Conservation (phyloP, 2,113 vertebrate species). For the Psittacus erithacus region DNA sequence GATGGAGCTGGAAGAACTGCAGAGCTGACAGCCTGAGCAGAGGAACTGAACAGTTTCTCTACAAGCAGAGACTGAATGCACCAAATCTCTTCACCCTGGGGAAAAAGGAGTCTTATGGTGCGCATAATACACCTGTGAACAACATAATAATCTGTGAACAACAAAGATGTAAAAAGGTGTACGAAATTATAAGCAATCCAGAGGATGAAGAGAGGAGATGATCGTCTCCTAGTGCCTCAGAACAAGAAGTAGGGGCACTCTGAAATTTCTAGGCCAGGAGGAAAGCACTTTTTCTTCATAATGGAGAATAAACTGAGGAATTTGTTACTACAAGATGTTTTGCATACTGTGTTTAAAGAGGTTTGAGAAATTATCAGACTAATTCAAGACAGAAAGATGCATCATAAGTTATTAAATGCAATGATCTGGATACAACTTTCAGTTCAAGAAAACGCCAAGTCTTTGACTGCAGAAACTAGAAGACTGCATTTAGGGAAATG, state of each 20-base stretch:
- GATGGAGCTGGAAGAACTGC: not conserved
- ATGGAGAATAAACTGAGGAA: not conserved
- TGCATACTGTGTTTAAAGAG: not conserved
- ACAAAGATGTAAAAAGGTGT: not conserved
- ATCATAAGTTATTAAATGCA: not conserved
- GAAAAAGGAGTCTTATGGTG: not conserved
- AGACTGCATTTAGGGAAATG: not conserved
- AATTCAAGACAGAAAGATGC: not conserved
- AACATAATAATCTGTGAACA: not conserved
- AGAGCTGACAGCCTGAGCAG: not conserved
- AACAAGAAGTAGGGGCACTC: not conserved
- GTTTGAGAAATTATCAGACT: not conserved
- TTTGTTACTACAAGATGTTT: not conserved
- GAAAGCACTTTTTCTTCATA: not conserved
- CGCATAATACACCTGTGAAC: not conserved
- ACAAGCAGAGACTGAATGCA: not conserved
- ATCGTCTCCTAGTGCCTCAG: not conserved
- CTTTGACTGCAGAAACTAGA: not conserved
- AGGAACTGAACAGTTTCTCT: not conserved
- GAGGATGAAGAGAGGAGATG: not conserved
- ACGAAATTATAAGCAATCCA: not conserved
- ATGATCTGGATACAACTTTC: not conserved
- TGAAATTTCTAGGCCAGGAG: not conserved
- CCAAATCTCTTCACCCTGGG: not conserved
- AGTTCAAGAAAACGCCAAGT: not conserved